phyloP scores from a whole-genome alignment of 1,140 invertebrate species.

The Agrilus planipennis region DNA sequence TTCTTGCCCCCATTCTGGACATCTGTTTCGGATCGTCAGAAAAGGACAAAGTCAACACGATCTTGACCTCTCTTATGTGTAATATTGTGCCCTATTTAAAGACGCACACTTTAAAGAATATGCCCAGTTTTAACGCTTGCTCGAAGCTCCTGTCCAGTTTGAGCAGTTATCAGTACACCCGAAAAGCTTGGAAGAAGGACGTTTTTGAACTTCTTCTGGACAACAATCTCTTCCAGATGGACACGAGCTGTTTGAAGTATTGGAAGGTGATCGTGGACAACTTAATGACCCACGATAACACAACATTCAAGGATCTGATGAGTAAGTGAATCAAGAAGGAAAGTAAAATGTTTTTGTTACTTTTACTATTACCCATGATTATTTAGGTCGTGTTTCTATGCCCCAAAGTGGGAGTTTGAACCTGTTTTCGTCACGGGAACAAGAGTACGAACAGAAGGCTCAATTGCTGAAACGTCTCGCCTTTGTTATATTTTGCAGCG shows the following conservation, averaged over 20 bases:
- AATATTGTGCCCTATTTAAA: conserved; percentile 85
- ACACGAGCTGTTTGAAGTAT: conserved; percentile 60
- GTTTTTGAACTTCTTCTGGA: conserved; percentile 81
- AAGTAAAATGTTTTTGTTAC: conserved; percentile 4
- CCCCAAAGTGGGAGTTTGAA: conserved; percentile 67
- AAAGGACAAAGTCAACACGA: conserved; percentile 79
- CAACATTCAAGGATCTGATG: conserved; percentile 83
- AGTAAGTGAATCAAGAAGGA: conserved; percentile 41
- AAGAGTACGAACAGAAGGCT: conserved; percentile 80
- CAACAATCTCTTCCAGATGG: conserved; percentile 82
- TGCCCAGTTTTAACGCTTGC: conserved; percentile 75
- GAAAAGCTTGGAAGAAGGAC: conserved; percentile 88
- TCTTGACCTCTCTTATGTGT: conserved; percentile 72
- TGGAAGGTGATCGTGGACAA: conserved; percentile 86
- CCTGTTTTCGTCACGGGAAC: conserved; percentile 70
- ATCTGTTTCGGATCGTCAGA: conserved; percentile 87
- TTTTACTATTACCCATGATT: no score
- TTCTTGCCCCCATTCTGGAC: conserved; percentile 82
- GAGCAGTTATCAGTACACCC: conserved; percentile 79
- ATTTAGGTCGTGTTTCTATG: conserved; percentile 62
- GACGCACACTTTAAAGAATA: conserved; percentile 75
- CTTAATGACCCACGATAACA: conserved; percentile 90
- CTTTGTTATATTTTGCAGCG: conserved; percentile 85
- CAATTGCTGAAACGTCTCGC: conserved; percentile 78
- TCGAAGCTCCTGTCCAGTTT: conserved; percentile 77